Conservation (phyloP, 2,113 vertebrate genomes). For the Anas platyrhynchos region DNA sequence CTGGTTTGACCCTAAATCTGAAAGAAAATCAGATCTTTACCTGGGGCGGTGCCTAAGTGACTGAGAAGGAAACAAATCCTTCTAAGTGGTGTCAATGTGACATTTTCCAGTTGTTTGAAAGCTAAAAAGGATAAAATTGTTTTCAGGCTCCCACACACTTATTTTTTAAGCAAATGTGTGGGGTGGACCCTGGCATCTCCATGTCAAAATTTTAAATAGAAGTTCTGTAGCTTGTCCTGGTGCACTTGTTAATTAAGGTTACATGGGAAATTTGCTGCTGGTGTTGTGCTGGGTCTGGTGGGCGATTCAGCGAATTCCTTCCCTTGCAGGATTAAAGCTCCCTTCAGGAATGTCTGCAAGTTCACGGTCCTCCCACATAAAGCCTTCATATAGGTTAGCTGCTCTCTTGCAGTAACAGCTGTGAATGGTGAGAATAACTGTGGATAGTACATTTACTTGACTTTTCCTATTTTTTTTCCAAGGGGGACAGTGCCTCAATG, state of each 20-base stretch:
- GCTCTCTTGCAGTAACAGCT: conserved; percentile 57
- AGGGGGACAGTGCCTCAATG: neutral
- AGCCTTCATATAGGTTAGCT: conserved; percentile 51
- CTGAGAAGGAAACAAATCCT: neutral
- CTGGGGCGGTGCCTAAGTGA: neutral
- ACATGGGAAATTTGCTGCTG: neutral
- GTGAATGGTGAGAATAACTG: conserved; percentile 58
- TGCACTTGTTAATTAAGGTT: conserved; percentile 30
- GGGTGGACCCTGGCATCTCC: neutral
- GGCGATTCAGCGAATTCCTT: conserved; percentile 61
- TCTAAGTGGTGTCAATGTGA: neutral
- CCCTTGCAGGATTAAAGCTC: conserved; percentile 55
- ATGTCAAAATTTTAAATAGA: conserved; percentile 17
- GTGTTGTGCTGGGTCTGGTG: conserved; percentile 14
- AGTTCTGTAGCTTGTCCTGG: neutral
- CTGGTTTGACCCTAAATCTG: neutral
- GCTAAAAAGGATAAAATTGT: conserved; percentile 15
- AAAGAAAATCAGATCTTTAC: conserved; percentile 25
- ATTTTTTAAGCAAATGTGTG: neutral
- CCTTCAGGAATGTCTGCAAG: conserved; percentile 58
- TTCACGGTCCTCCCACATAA: conserved; percentile 53
- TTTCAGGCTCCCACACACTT: neutral
- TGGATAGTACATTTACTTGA: conserved; percentile 41
- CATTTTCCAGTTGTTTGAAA: conserved; percentile 48
- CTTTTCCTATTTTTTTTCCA: conserved; percentile 21